Conservation (phyloP, 2,113 vertebrate genomes). For the Xiphophorus hellerii region DNA sequence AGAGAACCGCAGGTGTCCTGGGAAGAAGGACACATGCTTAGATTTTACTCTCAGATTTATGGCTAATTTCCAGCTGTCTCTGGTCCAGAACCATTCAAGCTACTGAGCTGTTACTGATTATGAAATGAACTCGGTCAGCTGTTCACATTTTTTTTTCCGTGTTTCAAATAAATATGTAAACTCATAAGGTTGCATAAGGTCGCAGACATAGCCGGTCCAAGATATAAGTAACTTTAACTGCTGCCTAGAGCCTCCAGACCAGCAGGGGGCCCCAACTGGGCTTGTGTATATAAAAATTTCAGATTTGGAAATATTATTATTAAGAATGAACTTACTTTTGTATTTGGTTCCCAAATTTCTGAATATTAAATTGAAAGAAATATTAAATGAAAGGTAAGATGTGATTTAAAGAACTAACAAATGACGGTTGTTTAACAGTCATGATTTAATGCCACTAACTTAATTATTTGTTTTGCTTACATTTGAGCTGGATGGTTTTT, state of each 20-base stretch:
- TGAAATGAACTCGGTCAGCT: background rate
- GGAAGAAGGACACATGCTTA: slow-evolving; percentile 6
- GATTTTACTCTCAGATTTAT: slow-evolving; percentile 3
- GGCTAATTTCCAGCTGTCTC: slow-evolving; percentile 17
- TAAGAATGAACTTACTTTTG: too few relatives aligned
- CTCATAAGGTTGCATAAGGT: background rate
- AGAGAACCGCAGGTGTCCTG: background rate
- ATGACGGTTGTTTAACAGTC: too few relatives aligned
- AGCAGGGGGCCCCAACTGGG: background rate
- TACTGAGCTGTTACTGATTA: background rate
- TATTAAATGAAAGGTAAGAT: too few relatives aligned
- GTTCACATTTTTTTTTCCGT: background rate
- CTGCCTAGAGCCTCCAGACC: background rate
- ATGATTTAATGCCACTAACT: too few relatives aligned
- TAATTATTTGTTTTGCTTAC: too few relatives aligned
- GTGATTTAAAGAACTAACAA: too few relatives aligned
- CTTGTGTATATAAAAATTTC: background rate
- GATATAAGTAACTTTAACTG: too few relatives aligned
- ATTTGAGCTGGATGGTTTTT: too few relatives aligned
- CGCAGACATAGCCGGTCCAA: background rate
- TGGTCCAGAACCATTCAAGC: background rate
- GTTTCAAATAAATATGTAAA: background rate
- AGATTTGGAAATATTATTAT: background rate
- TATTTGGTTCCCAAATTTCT: too few relatives aligned
- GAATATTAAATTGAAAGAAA: too few relatives aligned